Percentiles rank a stretch among this genome's conserved stretches.
Conservation (phyloP, 2,797 vertebrate genomes). For the Carapus acus region DNA sequence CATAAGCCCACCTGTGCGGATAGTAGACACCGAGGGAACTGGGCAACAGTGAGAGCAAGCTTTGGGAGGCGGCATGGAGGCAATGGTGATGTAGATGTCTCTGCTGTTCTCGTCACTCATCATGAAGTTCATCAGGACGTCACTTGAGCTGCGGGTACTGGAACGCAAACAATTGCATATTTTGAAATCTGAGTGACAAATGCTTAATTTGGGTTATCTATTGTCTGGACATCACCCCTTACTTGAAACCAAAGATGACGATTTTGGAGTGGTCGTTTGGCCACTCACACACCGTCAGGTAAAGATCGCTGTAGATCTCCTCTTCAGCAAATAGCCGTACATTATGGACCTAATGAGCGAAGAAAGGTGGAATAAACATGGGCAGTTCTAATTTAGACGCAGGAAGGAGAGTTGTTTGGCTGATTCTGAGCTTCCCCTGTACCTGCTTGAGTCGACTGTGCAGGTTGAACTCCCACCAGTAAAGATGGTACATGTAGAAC, state of each 20-base stretch:
- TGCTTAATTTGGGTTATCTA: not conserved
- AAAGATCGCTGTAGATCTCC: conserved; percentile 91
- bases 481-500: conserved; percentile 91
- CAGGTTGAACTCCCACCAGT: conserved; percentile 98
- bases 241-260: conserved; percentile 96
- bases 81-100: conserved; percentile 89
- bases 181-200: too few relatives aligned
- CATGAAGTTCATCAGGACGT: conserved; percentile 85
- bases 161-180: not conserved
- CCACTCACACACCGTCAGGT: conserved; percentile 93
- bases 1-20: conserved; percentile 81
- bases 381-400: too few relatives aligned
- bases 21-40: conserved; percentile 61
- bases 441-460: conserved; percentile 92
- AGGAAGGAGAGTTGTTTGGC: too few relatives aligned
- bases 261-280: conserved; percentile 90
- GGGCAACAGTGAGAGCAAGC: conserved; percentile 78
- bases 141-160: conserved; percentile 85
- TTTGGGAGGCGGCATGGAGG: conserved; percentile 78
- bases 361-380: not conserved
- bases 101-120: conserved; percentile 94
- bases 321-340: conserved; percentile 89
- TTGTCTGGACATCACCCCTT: conserved; percentile 37
- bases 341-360: conserved; percentile 78
- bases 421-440: conserved; percentile 1